These are phyloP conservation scores for Peribatodes rhomboidaria DNA, from an alignment of 2,888 invertebrate species.

Conservation along the genomic window DNA sequence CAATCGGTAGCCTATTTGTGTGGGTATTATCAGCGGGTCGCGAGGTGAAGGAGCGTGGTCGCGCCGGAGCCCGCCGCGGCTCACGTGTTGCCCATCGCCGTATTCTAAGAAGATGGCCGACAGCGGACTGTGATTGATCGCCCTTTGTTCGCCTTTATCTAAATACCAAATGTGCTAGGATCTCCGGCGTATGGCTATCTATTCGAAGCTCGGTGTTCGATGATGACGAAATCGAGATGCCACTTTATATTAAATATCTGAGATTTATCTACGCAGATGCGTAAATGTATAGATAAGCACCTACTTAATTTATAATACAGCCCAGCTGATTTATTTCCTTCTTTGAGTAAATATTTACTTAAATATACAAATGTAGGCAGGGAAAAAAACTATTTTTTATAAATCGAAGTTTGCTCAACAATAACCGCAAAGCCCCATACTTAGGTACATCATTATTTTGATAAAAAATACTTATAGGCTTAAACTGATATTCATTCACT, in stretches of 20 bases:
- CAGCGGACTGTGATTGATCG: slow-evolving; percentile 68
- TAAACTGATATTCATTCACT: too few relatives aligned
- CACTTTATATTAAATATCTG: slow-evolving; percentile 39
- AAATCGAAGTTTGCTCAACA: too few relatives aligned
- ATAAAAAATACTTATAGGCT: too few relatives aligned
- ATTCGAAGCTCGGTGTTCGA: slow-evolving; percentile 21
- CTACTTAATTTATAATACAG: too few relatives aligned
- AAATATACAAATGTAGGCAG: background rate
- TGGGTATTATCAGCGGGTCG: slow-evolving; percentile 66
- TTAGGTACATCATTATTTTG: too few relatives aligned
- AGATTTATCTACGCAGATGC: slow-evolving; percentile 3
- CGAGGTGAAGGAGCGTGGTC: slow-evolving; percentile 70
- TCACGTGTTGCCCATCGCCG: slow-evolving; percentile 71
- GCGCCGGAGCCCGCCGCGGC: slow-evolving; percentile 40
- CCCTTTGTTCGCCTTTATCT: slow-evolving; percentile 68
- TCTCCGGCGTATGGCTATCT: slow-evolving; percentile 37
- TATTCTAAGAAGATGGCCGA: slow-evolving; percentile 65
- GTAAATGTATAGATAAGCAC: background rate
- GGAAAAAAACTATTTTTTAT: too few relatives aligned
- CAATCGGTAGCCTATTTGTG: slow-evolving; percentile 78
- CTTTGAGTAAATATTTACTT: background rate
- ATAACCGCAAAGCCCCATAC: too few relatives aligned
- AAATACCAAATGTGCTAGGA: slow-evolving; percentile 44
- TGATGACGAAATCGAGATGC: slow-evolving; percentile 29
- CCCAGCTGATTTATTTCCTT: background rate